Percentiles rank a stretch among this genome's conserved stretches.
Conservation (phyloP, 1,140 invertebrate species). For the Drosophila kikkawai region DNA sequence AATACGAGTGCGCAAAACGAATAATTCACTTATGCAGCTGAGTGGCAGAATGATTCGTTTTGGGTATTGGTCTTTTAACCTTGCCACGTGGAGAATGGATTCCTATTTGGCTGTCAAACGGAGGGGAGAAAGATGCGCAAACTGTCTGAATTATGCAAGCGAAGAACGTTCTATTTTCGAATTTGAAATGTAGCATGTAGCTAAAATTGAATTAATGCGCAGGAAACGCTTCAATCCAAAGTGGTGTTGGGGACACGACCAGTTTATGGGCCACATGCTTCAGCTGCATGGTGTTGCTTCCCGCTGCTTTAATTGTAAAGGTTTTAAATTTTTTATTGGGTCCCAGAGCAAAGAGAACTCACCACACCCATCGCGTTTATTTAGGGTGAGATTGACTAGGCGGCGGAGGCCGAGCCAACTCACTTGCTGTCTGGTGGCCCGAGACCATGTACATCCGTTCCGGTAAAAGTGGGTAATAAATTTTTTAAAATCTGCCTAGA, state of each 20-base stretch:
- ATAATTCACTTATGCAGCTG: slow-evolving; percentile 66
- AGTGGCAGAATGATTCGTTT: slow-evolving; percentile 27
- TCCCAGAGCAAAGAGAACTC: slow-evolving; percentile 22
- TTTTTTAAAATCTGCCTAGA: slow-evolving; percentile 64
- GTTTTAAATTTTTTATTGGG: slow-evolving; percentile 59
- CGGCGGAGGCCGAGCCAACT: slow-evolving; percentile 45
- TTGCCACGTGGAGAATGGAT: slow-evolving; percentile 42
- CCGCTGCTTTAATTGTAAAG: slow-evolving; percentile 50
- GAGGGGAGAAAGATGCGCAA: slow-evolving; percentile 4
- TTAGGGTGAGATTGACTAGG: slow-evolving; percentile 37
- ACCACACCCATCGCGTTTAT: slow-evolving; percentile 8
- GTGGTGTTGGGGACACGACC: slow-evolving; percentile 1
- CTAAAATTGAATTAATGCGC: slow-evolving; percentile 63
- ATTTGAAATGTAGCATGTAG: slow-evolving; percentile 24
- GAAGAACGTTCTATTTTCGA: slow-evolving; percentile 35
- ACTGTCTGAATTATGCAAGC: slow-evolving; percentile 58
- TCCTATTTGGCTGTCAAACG: slow-evolving; percentile 12
- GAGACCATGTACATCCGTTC: slow-evolving; percentile 59
- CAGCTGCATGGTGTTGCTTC: slow-evolving; percentile 23
- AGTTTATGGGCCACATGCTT: slow-evolving; percentile 36
- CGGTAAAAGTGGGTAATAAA: slow-evolving; percentile 63
- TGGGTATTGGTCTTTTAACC: slow-evolving; percentile 12
- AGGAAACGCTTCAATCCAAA: slow-evolving; percentile 46
- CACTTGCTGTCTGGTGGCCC: slow-evolving; percentile 60
- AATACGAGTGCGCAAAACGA: slow-evolving; percentile 24